phyloP scores from a whole-genome alignment of 92 coral and sea anemone species.

The Epizoanthus scotinus region DNA sequence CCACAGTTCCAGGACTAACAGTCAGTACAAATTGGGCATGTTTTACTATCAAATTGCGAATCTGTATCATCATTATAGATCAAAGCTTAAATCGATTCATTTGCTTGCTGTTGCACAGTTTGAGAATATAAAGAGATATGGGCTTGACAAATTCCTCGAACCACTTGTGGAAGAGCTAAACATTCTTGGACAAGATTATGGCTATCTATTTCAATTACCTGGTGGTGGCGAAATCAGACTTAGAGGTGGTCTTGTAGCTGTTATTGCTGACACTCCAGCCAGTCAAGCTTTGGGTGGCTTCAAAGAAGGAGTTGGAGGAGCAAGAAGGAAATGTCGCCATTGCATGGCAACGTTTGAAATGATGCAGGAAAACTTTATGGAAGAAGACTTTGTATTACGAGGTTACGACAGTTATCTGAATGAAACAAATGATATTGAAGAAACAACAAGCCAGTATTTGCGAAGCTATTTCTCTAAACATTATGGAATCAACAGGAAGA shows the following conservation, averaged over 20 bases:
- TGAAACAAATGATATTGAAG: slow-evolving; percentile 30
- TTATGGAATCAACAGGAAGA: slow-evolving; percentile 46
- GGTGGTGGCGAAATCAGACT: slow-evolving; percentile 31
- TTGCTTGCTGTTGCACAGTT: slow-evolving; percentile 29
- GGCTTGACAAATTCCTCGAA: slow-evolving; percentile 29
- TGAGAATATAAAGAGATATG: slow-evolving; percentile 34
- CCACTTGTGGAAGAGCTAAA: slow-evolving; percentile 49
- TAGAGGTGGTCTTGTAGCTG: slow-evolving; percentile 48
- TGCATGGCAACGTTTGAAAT: slow-evolving; percentile 44
- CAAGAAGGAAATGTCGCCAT: slow-evolving; percentile 25
- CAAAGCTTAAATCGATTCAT: slow-evolving; percentile 48
- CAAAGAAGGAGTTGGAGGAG: slow-evolving; percentile 52
- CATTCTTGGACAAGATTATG: slow-evolving; percentile 37
- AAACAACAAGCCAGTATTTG: slow-evolving; percentile 28
- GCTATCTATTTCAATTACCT: slow-evolving; percentile 8
- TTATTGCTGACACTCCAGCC: slow-evolving; percentile 60
- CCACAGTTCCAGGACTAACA: slow-evolving; percentile 46
- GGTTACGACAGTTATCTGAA: slow-evolving; percentile 20
- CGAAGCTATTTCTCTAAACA: slow-evolving; percentile 48
- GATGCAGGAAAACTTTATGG: slow-evolving; percentile 34
- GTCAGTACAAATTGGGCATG: slow-evolving; percentile 38
- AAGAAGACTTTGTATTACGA: slow-evolving; percentile 41
- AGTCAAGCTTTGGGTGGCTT: slow-evolving; percentile 44
- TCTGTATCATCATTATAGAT: slow-evolving; percentile 23
- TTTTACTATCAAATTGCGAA: slow-evolving; percentile 59